Conservation (phyloP, 2,797 vertebrate species). For the Xyrichtys novacula region DNA sequence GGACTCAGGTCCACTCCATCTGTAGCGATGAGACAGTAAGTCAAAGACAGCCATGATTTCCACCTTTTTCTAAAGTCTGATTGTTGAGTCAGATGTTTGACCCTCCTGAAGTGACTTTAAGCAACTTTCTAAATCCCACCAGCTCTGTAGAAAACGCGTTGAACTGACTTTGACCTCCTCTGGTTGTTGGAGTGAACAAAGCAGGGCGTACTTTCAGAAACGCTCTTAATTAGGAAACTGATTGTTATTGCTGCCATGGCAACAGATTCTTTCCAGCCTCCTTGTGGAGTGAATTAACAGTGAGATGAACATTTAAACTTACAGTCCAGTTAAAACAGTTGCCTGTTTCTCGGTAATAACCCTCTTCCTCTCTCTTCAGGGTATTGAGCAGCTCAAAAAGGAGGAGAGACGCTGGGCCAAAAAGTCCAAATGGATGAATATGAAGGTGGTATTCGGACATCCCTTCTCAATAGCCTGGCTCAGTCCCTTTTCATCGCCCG, state of each 20-base stretch:
- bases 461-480: slow-evolving; percentile 97
- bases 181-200: background rate
- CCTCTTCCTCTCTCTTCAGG: slow-evolving; percentile 85
- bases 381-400: slow-evolving; percentile 99
- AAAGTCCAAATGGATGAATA: slow-evolving; percentile 98
- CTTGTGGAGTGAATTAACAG: too few relatives aligned
- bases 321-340: too few relatives aligned
- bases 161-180: background rate
- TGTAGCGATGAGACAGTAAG: slow-evolving; percentile 97
- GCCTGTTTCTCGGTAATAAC: too few relatives aligned
- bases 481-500: slow-evolving; percentile 94
- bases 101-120: background rate
- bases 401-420: slow-evolving; percentile 98
- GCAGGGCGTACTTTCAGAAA: background rate
- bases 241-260: too few relatives aligned
- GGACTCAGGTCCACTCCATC: slow-evolving; percentile 98
- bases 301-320: too few relatives aligned
- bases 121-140: background rate
- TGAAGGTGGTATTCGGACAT: slow-evolving; percentile 99
- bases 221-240: too few relatives aligned
- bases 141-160: slow-evolving; percentile 1
- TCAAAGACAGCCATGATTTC: slow-evolving; percentile 8
- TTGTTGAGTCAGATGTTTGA: background rate
- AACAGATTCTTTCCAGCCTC: too few relatives aligned
- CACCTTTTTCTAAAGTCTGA: background rate